Conservation (phyloP, 2,797 vertebrate genomes). For the Antennarius maculatus region DNA sequence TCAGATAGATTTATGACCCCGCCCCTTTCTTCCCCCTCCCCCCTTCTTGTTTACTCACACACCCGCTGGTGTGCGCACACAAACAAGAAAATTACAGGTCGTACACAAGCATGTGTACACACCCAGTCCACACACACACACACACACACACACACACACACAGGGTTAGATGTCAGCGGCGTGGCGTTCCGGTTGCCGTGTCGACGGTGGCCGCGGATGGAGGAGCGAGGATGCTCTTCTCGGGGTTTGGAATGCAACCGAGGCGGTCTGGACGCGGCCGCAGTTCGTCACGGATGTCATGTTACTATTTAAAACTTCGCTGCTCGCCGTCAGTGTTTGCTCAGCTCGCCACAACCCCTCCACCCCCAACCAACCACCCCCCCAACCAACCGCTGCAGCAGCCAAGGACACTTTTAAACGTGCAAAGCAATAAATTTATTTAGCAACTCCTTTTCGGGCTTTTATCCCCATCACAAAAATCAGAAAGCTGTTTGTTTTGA, state of each 20-base stretch:
- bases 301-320: constrained; percentile 58
- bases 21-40: neutral
- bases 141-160: constrained; percentile 11
- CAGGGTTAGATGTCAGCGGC: constrained; percentile 37
- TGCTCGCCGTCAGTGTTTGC: constrained; percentile 63
- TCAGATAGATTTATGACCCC: constrained; percentile 47
- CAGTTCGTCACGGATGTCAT: constrained; percentile 65
- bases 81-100: constrained; percentile 48
- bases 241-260: constrained; percentile 69
- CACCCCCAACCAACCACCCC: constrained; percentile 45
- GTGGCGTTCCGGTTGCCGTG: no score
- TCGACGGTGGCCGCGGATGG: no score
- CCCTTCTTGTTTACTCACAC: constrained; percentile 32
- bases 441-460: constrained; percentile 15
- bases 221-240: constrained; percentile 58
- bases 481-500: neutral
- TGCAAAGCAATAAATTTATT: constrained; percentile 4
- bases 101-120: constrained; percentile 17
- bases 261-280: constrained; percentile 57
- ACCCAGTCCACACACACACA: constrained; percentile 25
- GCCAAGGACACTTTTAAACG: constrained; percentile 28
- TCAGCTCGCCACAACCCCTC: constrained; percentile 53
- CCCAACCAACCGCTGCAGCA: constrained; percentile 24
- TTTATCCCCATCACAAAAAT: neutral
- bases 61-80: constrained; percentile 29